A percentile compares a stretch with the other conserved stretches of the same genome.
These are phyloP conservation scores for Paedocypris micromegethes DNA, from an alignment of 2,797 vertebrate species.

Conservation along the genomic window DNA sequence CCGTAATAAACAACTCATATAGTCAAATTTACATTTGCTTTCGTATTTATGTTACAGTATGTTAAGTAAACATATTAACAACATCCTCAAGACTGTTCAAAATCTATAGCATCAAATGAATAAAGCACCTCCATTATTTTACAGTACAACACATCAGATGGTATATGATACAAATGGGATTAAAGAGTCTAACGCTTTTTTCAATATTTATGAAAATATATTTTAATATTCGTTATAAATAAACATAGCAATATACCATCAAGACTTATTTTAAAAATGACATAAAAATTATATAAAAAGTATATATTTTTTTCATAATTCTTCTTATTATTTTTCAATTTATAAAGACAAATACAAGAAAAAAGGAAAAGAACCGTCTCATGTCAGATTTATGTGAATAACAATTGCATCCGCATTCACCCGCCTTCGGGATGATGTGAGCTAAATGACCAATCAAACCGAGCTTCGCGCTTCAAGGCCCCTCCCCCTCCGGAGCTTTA, in stretches of 20 bases:
- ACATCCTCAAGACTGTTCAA: no score
- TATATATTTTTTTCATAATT: no score
- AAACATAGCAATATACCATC: no score
- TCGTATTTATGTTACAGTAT: no score
- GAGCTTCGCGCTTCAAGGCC: slow-evolving; percentile 22
- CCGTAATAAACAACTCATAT: no score
- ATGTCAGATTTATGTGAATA: neutral
- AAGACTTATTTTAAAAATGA: no score
- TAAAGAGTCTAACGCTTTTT: neutral
- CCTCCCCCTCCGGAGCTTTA: slow-evolving; percentile 36
- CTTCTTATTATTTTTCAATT: neutral
- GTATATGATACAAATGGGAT: neutral
- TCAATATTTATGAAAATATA: no score
- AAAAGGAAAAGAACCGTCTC: neutral
- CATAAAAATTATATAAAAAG: no score
- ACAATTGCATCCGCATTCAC: slow-evolving; percentile 21
- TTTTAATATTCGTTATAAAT: no score
- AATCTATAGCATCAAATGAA: neutral
- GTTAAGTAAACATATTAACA: no score
- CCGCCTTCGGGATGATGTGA: slow-evolving; percentile 26
- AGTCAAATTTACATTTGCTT: no score
- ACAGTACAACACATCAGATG: no score
- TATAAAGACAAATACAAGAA: neutral
- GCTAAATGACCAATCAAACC: slow-evolving; percentile 38
- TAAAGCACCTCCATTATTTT: neutral